Evolutionary conservation across 2,888 invertebrate genomes (phyloP).

Genomic region (Ligdia adustata): DNA sequence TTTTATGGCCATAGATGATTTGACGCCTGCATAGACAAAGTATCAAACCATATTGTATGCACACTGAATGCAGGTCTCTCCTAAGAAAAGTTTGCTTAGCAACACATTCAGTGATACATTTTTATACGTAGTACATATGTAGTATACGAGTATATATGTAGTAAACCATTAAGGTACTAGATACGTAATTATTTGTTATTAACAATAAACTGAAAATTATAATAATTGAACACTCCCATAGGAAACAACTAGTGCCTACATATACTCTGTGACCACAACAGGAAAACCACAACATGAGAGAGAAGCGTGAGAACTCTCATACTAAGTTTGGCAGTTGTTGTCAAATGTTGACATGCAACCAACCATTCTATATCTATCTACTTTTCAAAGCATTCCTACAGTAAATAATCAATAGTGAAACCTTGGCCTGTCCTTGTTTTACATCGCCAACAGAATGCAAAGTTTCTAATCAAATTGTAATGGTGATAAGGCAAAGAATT

Average conservation of each 20-base stretch:
- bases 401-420: slow-evolving; percentile 12
- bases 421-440: slow-evolving; percentile 8
- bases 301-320: slow-evolving; percentile 14
- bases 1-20: no score
- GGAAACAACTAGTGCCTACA: slow-evolving; percentile 3
- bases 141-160: no score
- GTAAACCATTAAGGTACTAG: no score
- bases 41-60: no score
- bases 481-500: slow-evolving; percentile 2
- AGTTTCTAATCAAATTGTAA: slow-evolving; percentile 5
- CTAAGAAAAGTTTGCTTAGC: no score
- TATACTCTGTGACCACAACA: slow-evolving; percentile 14
- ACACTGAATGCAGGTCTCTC: no score
- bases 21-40: no score
- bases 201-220: no score
- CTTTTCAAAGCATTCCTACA: slow-evolving; percentile 2
- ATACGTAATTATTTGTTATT: no score
- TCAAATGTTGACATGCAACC: slow-evolving; percentile 10
- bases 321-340: background rate
- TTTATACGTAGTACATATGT: no score
- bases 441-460: background rate
- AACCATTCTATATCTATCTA: background rate
- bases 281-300: slow-evolving; percentile 20
- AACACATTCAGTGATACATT: no score
- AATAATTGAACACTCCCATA: slow-evolving; percentile 4